Evolutionary conservation across 2,888 invertebrate species (phyloP).

Genomic region (Slavum lentiscoides): DNA sequence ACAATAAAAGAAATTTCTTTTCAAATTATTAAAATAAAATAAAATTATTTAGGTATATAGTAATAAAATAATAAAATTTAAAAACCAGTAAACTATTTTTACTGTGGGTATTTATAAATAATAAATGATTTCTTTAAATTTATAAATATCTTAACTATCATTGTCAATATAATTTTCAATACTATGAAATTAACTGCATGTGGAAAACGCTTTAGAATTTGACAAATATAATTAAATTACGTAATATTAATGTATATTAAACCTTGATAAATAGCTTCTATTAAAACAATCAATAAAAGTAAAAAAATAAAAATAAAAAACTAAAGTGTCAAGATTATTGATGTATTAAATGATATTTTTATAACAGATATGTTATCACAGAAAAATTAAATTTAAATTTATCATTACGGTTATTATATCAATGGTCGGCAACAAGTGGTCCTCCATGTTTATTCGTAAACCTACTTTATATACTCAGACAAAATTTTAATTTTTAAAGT

Average conservation of each 20-base stretch:
- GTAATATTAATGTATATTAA: not conserved
- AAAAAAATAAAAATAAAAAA: not conserved
- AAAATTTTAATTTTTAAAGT: too few species aligned
- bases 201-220: conserved; percentile 17
- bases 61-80: conserved; percentile 2
- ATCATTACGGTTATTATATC: not conserved
- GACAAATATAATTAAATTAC: not conserved
- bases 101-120: not conserved
- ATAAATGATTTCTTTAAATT: not conserved
- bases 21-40: too few species aligned
- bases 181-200: not conserved
- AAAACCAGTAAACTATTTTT: not conserved
- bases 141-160: not conserved
- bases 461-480: too few species aligned
- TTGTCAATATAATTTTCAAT: not conserved
- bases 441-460: too few species aligned
- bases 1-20: not conserved
- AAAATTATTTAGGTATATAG: too few species aligned
- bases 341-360: too few species aligned
- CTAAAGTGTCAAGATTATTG: not conserved
- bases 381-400: not conserved
- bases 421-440: too few species aligned
- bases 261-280: not conserved
- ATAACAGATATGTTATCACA: not conserved
- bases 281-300: not conserved